phyloP scores from a whole-genome alignment of 2,113 vertebrate genomes.

The Muntiacus reevesi region DNA sequence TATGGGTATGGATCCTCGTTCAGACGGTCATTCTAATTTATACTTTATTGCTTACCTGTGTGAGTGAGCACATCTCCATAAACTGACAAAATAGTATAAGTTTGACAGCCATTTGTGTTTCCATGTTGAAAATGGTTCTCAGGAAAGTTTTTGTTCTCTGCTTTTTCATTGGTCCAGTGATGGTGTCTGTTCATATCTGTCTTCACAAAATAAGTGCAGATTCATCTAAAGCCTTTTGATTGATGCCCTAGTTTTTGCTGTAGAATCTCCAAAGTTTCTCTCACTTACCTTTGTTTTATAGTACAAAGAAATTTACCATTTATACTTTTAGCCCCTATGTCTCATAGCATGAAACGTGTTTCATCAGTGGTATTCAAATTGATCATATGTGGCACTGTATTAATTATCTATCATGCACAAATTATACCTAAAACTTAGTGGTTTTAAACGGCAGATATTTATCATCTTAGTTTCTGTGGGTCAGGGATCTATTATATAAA shows the following conservation, averaged over 20 bases:
- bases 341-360: neutral
- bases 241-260: neutral
- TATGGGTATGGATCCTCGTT: neutral
- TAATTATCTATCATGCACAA: neutral
- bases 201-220: neutral
- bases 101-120: neutral
- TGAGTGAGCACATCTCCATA: neutral
- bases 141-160: neutral
- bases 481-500: neutral
- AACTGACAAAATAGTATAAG: neutral
- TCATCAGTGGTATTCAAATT: neutral
- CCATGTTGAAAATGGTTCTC: neutral
- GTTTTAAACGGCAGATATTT: neutral
- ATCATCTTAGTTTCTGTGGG: neutral
- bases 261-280: neutral
- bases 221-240: neutral
- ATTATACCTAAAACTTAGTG: neutral
- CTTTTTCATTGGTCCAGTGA: neutral
- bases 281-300: neutral
- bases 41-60: neutral
- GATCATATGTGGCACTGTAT: neutral
- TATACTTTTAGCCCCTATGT: neutral
- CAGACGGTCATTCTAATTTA: neutral
- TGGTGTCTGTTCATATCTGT: neutral
- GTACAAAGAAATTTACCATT: neutral